Percentiles rank a stretch among this genome's conserved stretches.
phyloP scores from a whole-genome alignment of 2,888 invertebrate species.

The Polydrusus pterygomalis region DNA sequence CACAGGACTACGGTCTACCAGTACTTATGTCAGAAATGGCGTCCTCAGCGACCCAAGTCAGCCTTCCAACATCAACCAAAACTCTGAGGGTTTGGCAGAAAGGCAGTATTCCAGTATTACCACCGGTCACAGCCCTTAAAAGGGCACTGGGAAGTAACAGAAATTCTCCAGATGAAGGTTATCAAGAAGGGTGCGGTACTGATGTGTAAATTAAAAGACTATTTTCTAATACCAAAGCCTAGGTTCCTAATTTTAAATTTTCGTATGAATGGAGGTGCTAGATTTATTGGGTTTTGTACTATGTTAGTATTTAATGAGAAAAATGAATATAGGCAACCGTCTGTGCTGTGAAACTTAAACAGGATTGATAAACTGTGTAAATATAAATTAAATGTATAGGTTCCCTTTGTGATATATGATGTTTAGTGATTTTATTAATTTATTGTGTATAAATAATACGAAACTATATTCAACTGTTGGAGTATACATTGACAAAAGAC shows the following conservation, averaged over 20 bases:
- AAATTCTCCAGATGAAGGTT: constrained; percentile 92
- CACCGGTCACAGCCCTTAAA: constrained; percentile 89
- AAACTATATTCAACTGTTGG: constrained; percentile 59
- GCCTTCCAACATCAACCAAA: constrained; percentile 79
- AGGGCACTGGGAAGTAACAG: constrained; percentile 88
- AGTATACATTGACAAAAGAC: constrained; percentile 70
- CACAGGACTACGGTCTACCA: constrained; percentile 86
- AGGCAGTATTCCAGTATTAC: constrained; percentile 87
- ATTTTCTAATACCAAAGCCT: constrained; percentile 61
- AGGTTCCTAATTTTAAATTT: constrained; percentile 56
- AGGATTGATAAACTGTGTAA: constrained; percentile 38
- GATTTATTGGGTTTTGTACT: constrained; percentile 35
- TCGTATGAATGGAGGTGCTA: constrained; percentile 47
- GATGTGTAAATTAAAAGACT: constrained; percentile 80
- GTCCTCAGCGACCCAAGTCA: constrained; percentile 70
- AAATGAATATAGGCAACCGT: constrained; percentile 28
- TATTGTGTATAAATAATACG: constrained; percentile 59
- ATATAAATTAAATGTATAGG: constrained; percentile 59
- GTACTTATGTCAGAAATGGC: constrained; percentile 73
- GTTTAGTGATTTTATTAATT: constrained; percentile 62
- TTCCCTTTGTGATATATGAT: constrained; percentile 64
- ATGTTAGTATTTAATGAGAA: constrained; percentile 22
- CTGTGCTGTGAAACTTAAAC: constrained; percentile 61
- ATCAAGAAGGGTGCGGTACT: constrained; percentile 94
- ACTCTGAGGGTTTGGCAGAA: constrained; percentile 92